Evolutionary conservation across 2,888 invertebrate genomes (phyloP), one percentile per base, ranked within the genome.

Genomic region (Eucera pruinosa): DNA sequence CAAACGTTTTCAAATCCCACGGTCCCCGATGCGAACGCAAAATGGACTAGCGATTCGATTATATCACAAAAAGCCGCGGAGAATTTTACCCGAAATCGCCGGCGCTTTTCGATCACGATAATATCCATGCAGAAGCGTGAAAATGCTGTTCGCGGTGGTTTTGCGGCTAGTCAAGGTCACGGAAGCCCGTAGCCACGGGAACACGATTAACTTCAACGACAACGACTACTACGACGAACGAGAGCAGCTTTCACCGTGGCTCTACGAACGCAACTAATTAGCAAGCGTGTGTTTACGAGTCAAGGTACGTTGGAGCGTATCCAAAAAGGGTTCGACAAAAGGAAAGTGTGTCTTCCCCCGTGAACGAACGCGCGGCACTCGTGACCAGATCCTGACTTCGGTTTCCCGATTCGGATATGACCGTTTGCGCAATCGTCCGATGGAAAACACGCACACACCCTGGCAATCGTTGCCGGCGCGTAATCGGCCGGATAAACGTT

Each of bases 271-370:
- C 60, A 39, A 20, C 57, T 82, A 82, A 82, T 82, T 82, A 82
- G 43, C 48, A 18, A 18, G n/a, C n/a, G 45, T 39, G 69, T 62
- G 66, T 79, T 75, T 66, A 71, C 65, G 60, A 74, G 80, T 80
- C 78, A 80, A 72, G 60, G 82, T 73, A 78, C 71, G 62, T 81
- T 80, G 81, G 66, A 80, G 30, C 54, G 7, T 25, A 36, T 77
- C 80, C 74, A 73, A 68, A n/a, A 70, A 65, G 62, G 57, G 47
- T 45, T 66, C 67, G 58, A 30, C 41, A 47, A 81, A 81, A 78
- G 78, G 57, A 61, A 64, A 76, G 54, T 58, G 54, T 62, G 78
- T 36, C 69, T 62, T 45, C 1, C n/a, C n/a, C n/a, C n/a, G n/a
- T n/a, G 48, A 6, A 25, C 13, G 47, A 33, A 67, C 67, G 33